Percentiles rank a stretch among this genome's conserved stretches.
Conservation (phyloP, 2,113 vertebrate species). For the Accipiter virgatus region DNA sequence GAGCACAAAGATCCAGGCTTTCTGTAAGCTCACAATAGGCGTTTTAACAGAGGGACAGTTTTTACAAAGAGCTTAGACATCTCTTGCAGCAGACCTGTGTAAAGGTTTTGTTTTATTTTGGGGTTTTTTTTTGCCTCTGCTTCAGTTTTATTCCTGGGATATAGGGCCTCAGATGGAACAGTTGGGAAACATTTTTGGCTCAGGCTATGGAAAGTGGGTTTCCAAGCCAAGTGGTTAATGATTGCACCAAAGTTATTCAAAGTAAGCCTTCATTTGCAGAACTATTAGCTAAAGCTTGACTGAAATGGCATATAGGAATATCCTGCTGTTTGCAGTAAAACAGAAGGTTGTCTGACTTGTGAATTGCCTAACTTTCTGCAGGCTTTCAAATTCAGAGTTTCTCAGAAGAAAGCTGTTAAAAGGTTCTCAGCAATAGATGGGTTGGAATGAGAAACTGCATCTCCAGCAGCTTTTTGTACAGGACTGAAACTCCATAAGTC, state of each 20-base stretch:
- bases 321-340: slow-evolving; percentile 34
- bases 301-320: slow-evolving; percentile 43
- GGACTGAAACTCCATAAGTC: background rate
- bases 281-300: slow-evolving; percentile 5
- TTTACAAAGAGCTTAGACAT: background rate
- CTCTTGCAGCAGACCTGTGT: background rate
- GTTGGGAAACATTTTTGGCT: slow-evolving; percentile 59
- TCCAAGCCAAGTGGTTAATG: slow-evolving; percentile 59
- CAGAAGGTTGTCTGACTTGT: background rate
- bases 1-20: background rate
- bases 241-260: slow-evolving; percentile 50
- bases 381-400: slow-evolving; percentile 2
- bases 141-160: slow-evolving; percentile 37
- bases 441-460: background rate
- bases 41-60: background rate
- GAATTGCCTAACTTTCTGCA: background rate
- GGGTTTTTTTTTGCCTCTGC: background rate
- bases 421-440: background rate
- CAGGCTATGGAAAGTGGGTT: slow-evolving; percentile 46
- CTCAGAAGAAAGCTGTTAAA: slow-evolving; percentile 7
- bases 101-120: background rate
- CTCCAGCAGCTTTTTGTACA: background rate
- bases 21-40: background rate
- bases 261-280: slow-evolving; percentile 49
- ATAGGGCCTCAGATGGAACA: slow-evolving; percentile 53